Base-by-base conservation (phyloP, 2,888 invertebrate genomes). In the Drosophila colorata region DNA sequence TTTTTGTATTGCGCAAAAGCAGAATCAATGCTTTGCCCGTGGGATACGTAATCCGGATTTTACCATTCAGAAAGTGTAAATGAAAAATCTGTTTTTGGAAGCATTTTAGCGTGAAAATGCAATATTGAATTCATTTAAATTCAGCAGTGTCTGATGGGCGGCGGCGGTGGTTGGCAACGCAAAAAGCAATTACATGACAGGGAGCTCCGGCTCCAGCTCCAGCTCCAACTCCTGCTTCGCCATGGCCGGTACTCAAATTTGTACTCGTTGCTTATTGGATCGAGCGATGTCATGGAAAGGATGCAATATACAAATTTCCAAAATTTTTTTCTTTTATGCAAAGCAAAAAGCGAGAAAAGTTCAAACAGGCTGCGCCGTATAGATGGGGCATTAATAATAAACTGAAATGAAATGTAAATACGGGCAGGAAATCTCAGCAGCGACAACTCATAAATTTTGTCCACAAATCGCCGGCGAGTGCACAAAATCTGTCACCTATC, bases 91-190 rank as follows among this genome's bases (percentile, higher is more conserved):
- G 90, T 90, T 90, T 91, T 91, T 90, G 90, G 86, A 89, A 80
- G 88, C 90, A 91, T 91, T 91, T 91, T 85, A 88, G 91, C 91
- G 91, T 90, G 80, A 91, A 91, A 90, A 89, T 90, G 87, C 90
- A 90, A 91, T 90, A 90, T 90, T 88, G 89, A 88, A 91, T 91
- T 90, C 89, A 91, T 90, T 91, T 90, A 90, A 87, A 87, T 83
- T 79, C 69, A 76, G 44, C 78, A 86, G 73, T 66, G 52, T 43
- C 47, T 18, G 46, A 53, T 66, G 71, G 55, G 46, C 72, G 59
- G 46, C 63, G 20, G 23, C 33, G 65, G 23, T 37, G 64, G 47
- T 4, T 25, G 60, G 31, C 53, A 38, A 31, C 71, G 70, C 77
- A 74, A 89, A 89, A 88, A 89, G 78, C 89, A 89, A 89, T 89